Base-by-base conservation (phyloP, 2,888 invertebrate species). In the Aphelenchoides bicaudatus region DNA sequence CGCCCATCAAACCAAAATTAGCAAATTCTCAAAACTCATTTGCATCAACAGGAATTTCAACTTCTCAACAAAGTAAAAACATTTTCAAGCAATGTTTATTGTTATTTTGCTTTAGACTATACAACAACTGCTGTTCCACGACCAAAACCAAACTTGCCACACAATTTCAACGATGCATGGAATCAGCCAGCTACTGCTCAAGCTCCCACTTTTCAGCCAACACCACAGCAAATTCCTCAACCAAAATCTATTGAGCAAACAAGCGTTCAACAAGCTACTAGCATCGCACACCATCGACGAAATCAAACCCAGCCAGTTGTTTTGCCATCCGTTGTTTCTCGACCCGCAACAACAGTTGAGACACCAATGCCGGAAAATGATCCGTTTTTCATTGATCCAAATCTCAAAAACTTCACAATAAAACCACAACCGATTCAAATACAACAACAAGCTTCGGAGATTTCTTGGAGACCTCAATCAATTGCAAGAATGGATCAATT, bases 111-210 rank as follows among this genome's bases (percentile, higher is more conserved):
- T 43, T 19, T 43, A 43, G 43, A 43, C 10, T 43, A 43, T 25
- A n/a, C 43, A 19, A 8, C 43, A 8, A 43, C 43, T 25, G 43
- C 43, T n/a, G 43, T 43, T 43, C 43, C 43, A 43, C 43, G 43
- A 43, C 43, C 43, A 8, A 19, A 43, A 8, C 25, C 43, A 19
- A 21, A 19, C 6, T n/a, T 43, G 23, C 10, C 23, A 8, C 16
- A 6, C 43, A n/a, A n/a, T n/a, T n/a, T n/a, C 43, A 43, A 43
- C 10, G 43, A n/a, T 21, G 43, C 25, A 21, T n/a, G n/a, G n/a
- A n/a, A n/a, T n/a, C n/a, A n/a, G n/a, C n/a, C n/a, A n/a, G n/a
- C n/a, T n/a, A n/a, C n/a, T n/a, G n/a, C n/a, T n/a, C n/a, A n/a
- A n/a, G n/a, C n/a, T n/a, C n/a, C n/a, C n/a, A n/a, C n/a, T n/a